Conservation (phyloP, 92 coral and sea anemone genomes). For the Muricea muricata region DNA sequence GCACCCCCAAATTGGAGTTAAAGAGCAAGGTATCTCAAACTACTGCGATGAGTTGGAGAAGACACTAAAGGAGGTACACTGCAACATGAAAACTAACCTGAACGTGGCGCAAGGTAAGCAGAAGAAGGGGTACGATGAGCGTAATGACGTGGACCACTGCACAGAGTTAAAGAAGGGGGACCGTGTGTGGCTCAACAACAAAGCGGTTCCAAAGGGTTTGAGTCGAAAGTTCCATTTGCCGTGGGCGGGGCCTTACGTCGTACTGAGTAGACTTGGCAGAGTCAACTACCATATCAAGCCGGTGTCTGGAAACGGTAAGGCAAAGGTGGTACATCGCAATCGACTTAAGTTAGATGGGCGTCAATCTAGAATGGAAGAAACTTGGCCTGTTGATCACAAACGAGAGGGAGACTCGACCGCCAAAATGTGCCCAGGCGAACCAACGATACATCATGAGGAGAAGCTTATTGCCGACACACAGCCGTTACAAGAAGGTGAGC, state of each 20-base stretch:
- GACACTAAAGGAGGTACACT: neutral
- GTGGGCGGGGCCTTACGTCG: neutral
- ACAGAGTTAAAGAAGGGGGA: neutral
- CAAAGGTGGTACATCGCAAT: slow-evolving; percentile 5
- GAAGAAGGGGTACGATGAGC: neutral
- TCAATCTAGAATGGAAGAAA: neutral
- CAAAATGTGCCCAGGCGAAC: neutral
- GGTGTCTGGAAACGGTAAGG: neutral
- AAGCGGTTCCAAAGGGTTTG: neutral
- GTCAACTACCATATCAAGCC: slow-evolving; percentile 8
- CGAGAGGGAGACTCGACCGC: neutral
- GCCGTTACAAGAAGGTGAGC: neutral
- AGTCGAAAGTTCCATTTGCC: slow-evolving; percentile 14
- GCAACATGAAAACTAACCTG: neutral
- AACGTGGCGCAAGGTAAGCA: neutral
- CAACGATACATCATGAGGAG: neutral
- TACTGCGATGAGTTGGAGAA: neutral
- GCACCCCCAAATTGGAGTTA: neutral
- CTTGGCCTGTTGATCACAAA: neutral
- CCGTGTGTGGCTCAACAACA: neutral
- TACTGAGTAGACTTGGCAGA: neutral
- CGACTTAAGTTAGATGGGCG: neutral
- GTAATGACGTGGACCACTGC: neutral
- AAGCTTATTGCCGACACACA: neutral
- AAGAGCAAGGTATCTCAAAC: neutral